These are phyloP conservation scores for Chrosomus eos DNA, from an alignment of 2,797 vertebrate genomes.

Conservation along the genomic window DNA sequence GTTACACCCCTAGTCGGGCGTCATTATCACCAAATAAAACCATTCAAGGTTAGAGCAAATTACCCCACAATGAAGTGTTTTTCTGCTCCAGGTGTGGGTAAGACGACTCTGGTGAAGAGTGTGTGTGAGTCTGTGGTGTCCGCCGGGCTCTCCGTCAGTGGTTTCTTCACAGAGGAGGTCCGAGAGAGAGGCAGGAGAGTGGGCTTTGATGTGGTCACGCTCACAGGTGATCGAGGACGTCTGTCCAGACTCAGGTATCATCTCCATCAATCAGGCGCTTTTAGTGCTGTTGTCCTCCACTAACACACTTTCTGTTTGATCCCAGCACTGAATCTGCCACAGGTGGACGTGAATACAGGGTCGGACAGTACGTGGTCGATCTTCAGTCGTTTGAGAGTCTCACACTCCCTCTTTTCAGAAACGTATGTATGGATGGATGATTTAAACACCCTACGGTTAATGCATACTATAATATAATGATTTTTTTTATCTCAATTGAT, in stretches of 20 bases:
- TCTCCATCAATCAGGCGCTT: background rate
- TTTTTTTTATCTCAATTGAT: background rate
- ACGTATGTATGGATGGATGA: constrained; percentile 74
- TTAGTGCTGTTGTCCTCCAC: background rate
- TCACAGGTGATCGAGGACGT: constrained; percentile 84
- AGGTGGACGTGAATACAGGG: constrained; percentile 78
- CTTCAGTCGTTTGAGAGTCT: constrained; percentile 89
- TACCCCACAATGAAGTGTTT: background rate
- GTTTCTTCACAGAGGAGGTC: constrained; percentile 97
- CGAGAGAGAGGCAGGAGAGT: constrained; percentile 86
- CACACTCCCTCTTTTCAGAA: constrained; percentile 86
- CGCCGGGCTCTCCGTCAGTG: constrained; percentile 79
- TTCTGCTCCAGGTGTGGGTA: constrained; percentile 85
- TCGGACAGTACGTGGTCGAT: constrained; percentile 93
- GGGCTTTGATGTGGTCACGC: constrained; percentile 95
- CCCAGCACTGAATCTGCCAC: constrained; percentile 65
- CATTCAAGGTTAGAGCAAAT: background rate
- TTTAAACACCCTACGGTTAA: background rate
- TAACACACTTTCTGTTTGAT: constrained; percentile 33
- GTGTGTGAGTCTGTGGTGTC: constrained; percentile 81
- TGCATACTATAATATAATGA: background rate
- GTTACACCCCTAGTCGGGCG: too few species aligned
- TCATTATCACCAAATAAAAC: background rate
- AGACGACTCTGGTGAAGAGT: constrained; percentile 94
- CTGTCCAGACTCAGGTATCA: constrained; percentile 90